Conservation (phyloP, 2,888 invertebrate species). For the Drosophila hamatofila region DNA sequence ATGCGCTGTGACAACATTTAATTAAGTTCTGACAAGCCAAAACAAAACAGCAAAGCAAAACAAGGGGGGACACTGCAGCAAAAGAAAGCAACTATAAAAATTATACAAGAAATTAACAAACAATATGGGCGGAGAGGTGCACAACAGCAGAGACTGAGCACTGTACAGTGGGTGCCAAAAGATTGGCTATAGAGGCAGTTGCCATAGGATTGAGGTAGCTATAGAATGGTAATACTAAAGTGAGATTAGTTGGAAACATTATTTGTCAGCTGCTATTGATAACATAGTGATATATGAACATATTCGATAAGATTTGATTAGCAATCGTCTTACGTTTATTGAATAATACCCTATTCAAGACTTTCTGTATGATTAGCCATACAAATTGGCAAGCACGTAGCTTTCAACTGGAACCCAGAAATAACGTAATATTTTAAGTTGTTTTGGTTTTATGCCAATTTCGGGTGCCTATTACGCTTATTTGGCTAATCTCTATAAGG, state of each 20-base stretch:
- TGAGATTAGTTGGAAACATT: not conserved
- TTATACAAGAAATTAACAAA: slow-evolving; percentile 74
- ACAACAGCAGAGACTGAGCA: slow-evolving; percentile 5
- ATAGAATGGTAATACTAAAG: not conserved
- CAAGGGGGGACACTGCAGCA: slow-evolving; percentile 35
- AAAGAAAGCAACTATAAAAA: slow-evolving; percentile 65
- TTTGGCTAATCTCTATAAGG: not conserved
- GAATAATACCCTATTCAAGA: not conserved
- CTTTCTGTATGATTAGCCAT: not conserved
- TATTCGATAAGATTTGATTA: not conserved
- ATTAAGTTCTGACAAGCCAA: slow-evolving; percentile 74
- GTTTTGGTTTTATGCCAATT: not conserved
- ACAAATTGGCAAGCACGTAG: not conserved
- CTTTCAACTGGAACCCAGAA: not conserved
- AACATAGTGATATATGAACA: not conserved
- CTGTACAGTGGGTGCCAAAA: slow-evolving; percentile 1
- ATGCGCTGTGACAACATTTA: slow-evolving; percentile 79
- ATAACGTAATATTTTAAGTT: not conserved
- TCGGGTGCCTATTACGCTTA: not conserved
- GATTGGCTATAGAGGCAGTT: not conserved
- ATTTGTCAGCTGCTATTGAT: not conserved
- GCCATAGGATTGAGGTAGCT: not conserved
- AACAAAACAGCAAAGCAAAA: slow-evolving; percentile 40
- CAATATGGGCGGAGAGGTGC: slow-evolving; percentile 37
- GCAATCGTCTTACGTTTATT: not conserved